Evolutionary conservation across 1,140 invertebrate species (phyloP).

Genomic region (Bactericera cockerelli): DNA sequence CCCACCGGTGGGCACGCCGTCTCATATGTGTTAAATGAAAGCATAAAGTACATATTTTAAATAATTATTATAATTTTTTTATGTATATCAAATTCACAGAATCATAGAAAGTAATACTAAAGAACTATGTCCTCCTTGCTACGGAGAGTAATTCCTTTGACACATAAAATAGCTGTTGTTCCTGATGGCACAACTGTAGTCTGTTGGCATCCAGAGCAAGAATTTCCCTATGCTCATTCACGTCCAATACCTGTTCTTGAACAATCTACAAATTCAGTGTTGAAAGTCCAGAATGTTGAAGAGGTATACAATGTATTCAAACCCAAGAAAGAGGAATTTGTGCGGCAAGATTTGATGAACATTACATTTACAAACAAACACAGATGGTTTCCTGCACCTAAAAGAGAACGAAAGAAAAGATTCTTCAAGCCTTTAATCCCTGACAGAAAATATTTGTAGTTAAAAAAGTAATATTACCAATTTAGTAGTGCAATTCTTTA

Average conservation of each 20-base stretch:
- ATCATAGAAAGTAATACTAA: too few species aligned
- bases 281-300: slow-evolving; percentile 44
- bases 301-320: slow-evolving; percentile 47
- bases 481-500: too few species aligned
- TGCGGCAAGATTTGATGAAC: slow-evolving; percentile 49
- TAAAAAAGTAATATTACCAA: neutral
- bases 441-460: slow-evolving; percentile 55
- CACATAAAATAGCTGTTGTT: slow-evolving; percentile 36
- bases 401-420: slow-evolving; percentile 37
- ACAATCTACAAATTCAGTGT: slow-evolving; percentile 30
- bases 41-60: too few species aligned
- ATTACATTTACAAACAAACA: slow-evolving; percentile 66
- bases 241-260: slow-evolving; percentile 43
- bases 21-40: too few species aligned
- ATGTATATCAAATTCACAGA: too few species aligned
- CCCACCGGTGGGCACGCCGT: too few species aligned
- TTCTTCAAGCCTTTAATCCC: slow-evolving; percentile 42
- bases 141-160: neutral
- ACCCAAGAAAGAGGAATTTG: slow-evolving; percentile 38
- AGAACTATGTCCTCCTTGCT: neutral
- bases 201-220: slow-evolving; percentile 68
- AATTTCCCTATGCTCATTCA: slow-evolving; percentile 71
- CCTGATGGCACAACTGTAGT: slow-evolving; percentile 60
- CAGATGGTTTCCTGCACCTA: slow-evolving; percentile 53
- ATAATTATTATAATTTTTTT: too few species aligned